Percentiles rank a stretch among this genome's conserved stretches.
Evolutionary conservation across 2,113 vertebrate species (phyloP).

Genomic region (Oryzias curvinotus): DNA sequence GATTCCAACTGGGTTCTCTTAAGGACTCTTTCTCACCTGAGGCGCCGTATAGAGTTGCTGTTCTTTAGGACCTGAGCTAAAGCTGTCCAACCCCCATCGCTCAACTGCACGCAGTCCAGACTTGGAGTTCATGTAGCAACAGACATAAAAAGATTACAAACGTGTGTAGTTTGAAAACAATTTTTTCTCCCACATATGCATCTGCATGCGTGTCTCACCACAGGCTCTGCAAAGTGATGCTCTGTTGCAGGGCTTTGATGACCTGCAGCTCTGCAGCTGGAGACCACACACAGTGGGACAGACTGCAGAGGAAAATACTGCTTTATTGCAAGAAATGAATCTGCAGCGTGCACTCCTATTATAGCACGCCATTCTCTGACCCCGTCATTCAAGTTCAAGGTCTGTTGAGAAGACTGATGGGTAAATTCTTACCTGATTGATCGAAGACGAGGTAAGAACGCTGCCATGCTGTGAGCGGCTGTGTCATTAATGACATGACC

Average conservation of each 20-base stretch:
- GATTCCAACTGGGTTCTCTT: not conserved
- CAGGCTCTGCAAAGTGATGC: slow-evolving; percentile 58
- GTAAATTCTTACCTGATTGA: slow-evolving; percentile 72
- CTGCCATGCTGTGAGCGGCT: slow-evolving; percentile 47
- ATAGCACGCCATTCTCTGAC: no score
- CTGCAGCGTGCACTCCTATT: no score
- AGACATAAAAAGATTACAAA: not conserved
- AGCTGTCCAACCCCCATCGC: slow-evolving; percentile 33
- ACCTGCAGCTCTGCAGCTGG: slow-evolving; percentile 42
- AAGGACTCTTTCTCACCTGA: slow-evolving; percentile 73
- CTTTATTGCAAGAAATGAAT: not conserved
- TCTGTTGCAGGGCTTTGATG: slow-evolving; percentile 47
- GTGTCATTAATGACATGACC: slow-evolving; percentile 63
- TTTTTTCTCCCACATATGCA: no score
- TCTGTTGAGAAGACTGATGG: not conserved
- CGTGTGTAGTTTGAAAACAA: not conserved
- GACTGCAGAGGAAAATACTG: slow-evolving; percentile 37
- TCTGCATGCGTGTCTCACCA: slow-evolving; percentile 44
- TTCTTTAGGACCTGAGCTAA: slow-evolving; percentile 64
- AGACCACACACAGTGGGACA: slow-evolving; percentile 62
- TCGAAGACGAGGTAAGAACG: slow-evolving; percentile 55
- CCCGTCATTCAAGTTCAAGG: not conserved
- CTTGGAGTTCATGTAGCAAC: slow-evolving; percentile 58
- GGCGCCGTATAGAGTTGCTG: slow-evolving; percentile 66
- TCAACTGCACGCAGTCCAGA: slow-evolving; percentile 74